Conservation (phyloP, 2,797 vertebrate species). For the Anabacerthia variegaticeps region DNA sequence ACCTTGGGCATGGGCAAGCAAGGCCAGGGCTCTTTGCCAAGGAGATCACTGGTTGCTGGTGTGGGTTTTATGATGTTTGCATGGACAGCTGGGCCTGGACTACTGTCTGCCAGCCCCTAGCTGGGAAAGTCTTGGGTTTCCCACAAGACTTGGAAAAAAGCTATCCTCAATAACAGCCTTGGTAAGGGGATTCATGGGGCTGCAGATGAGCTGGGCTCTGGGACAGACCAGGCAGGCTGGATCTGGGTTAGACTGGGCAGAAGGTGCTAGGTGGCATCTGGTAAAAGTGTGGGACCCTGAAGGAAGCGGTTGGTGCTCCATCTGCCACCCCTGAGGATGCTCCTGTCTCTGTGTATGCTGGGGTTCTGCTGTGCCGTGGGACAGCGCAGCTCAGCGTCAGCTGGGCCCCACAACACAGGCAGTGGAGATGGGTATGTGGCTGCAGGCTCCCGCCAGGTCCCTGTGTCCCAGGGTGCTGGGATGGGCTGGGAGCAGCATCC, state of each 20-base stretch:
- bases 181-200: rapidly evolving
- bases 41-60: rapidly evolving
- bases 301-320: neutral
- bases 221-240: neutral
- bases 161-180: neutral
- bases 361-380: neutral
- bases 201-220: neutral
- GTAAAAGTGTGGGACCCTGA: neutral
- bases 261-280: neutral
- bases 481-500: rapidly evolving
- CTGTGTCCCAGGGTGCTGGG: rapidly evolving
- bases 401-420: rapidly evolving
- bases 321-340: rapidly evolving
- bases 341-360: rapidly evolving
- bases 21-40: neutral
- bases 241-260: neutral
- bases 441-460: neutral
- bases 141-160: neutral
- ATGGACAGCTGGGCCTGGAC: neutral
- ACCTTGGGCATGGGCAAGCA: rapidly evolving
- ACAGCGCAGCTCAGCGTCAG: neutral
- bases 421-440: neutral
- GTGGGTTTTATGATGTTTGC: neutral
- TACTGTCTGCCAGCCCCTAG: neutral
- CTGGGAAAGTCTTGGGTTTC: neutral